Conservation (phyloP, 2,888 invertebrate genomes). For the Argyresthia albistria region DNA sequence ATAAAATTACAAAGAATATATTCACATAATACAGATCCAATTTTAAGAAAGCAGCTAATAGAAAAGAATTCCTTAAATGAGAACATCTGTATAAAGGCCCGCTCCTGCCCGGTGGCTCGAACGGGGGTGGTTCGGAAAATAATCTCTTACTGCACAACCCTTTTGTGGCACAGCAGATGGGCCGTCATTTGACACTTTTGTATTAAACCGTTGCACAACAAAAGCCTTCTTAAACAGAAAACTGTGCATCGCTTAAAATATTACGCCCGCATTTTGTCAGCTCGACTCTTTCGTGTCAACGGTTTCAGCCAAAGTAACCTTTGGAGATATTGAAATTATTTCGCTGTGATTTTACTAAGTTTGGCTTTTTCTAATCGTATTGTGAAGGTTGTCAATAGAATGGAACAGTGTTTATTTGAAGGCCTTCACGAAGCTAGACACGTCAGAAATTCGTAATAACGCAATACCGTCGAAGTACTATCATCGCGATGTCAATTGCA, state of each 20-base stretch:
- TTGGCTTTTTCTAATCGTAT: too few species aligned
- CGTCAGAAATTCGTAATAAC: neutral
- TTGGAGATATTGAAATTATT: too few species aligned
- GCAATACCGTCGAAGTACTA: constrained; percentile 25
- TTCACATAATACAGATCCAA: neutral
- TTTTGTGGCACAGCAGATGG: constrained; percentile 65
- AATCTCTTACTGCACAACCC: constrained; percentile 69
- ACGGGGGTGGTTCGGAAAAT: constrained; percentile 68
- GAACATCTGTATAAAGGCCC: constrained; percentile 65
- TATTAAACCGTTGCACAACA: constrained; percentile 72
- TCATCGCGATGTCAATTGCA: constrained; percentile 61
- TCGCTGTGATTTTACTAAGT: too few species aligned
- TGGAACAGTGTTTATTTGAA: too few species aligned
- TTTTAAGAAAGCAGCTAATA: neutral
- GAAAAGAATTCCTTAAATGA: constrained; percentile 26
- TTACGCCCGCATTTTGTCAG: constrained; percentile 63
- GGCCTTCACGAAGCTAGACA: neutral
- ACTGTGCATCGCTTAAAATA: constrained; percentile 62
- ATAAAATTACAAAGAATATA: neutral
- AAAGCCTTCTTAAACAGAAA: constrained; percentile 68
- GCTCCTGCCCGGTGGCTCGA: constrained; percentile 37
- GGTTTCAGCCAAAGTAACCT: too few species aligned
- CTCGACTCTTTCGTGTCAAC: constrained; percentile 15
- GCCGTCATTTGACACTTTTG: constrained; percentile 73
- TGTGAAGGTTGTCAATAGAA: too few species aligned